phyloP scores from a whole-genome alignment of 92 coral and sea anemone genomes.

The Hydrozoanthus gracilis region DNA sequence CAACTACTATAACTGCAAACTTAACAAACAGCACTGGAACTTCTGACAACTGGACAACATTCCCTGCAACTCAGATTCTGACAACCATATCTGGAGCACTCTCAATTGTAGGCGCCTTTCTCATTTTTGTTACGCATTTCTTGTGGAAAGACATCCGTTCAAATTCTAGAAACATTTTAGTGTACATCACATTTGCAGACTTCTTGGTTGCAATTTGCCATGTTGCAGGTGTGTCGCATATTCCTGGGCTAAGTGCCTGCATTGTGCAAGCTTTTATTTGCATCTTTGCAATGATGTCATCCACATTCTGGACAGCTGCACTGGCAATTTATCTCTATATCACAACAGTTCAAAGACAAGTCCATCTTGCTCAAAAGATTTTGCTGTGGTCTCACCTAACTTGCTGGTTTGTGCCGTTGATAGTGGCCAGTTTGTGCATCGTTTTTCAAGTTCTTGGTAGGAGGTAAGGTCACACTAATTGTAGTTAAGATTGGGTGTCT shows the following conservation, averaged over 20 bases:
- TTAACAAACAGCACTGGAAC: too few relatives aligned
- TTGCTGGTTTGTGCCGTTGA: constrained; percentile 42
- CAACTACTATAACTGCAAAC: too few relatives aligned
- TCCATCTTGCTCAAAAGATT: constrained; percentile 27
- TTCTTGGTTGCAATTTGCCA: constrained; percentile 15
- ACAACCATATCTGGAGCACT: constrained; percentile 23
- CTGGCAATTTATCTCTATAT: constrained; percentile 32
- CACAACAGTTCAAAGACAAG: neutral
- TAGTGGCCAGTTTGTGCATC: neutral
- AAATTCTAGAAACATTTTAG: constrained; percentile 31
- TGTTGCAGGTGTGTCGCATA: constrained; percentile 12
- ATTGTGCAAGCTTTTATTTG: neutral
- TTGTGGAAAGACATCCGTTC: constrained; percentile 29
- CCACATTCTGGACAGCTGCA: constrained; percentile 38
- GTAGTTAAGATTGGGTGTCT: too few relatives aligned
- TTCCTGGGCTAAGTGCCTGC: neutral
- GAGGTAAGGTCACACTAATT: too few relatives aligned
- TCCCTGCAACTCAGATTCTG: neutral
- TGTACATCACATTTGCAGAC: constrained; percentile 23
- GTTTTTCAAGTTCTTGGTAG: constrained; percentile 11
- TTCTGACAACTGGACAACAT: neutral
- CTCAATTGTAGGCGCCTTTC: constrained; percentile 10
- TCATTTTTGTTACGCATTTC: constrained; percentile 16
- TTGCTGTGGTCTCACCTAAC: constrained; percentile 35
- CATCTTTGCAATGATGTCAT: constrained; percentile 8